phyloP scores from a whole-genome alignment of 2,113 vertebrate species.

The Mellivora capensis region DNA sequence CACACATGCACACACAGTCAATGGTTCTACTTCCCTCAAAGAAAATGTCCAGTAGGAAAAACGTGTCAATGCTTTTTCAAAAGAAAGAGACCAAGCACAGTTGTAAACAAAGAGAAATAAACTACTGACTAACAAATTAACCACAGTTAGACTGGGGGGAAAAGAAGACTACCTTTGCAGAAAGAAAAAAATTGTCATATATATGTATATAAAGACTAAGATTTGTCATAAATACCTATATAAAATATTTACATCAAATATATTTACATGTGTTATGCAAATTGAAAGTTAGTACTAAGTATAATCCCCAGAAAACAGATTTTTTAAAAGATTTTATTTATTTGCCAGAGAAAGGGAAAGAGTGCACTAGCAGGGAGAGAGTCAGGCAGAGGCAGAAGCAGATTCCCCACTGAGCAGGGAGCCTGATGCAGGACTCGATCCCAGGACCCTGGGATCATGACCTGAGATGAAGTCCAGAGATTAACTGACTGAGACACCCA shows the following conservation, averaged over 20 bases:
- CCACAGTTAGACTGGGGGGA: neutral
- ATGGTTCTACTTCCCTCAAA: neutral
- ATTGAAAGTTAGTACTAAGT: conserved; percentile 28
- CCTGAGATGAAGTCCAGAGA: no score
- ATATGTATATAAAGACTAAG: neutral
- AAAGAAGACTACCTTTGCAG: neutral
- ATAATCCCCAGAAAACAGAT: neutral
- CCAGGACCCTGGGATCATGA: no score
- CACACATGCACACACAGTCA: neutral
- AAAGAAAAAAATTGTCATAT: conserved; percentile 2
- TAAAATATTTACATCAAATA: neutral
- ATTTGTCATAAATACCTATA: neutral
- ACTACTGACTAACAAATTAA: conserved; percentile 12
- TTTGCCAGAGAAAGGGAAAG: no score
- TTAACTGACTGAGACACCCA: no score
- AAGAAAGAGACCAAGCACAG: neutral
- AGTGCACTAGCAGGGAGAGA: no score
- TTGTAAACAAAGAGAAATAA: conserved; percentile 23
- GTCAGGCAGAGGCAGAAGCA: no score
- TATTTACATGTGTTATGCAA: neutral
- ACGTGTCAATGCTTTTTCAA: neutral
- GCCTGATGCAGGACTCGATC: no score
- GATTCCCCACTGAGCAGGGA: no score
- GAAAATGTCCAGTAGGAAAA: neutral
- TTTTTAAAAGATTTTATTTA: neutral